A percentile compares a stretch with the other conserved stretches of the same genome.
Evolutionary conservation across 2,113 vertebrate genomes (phyloP).

Genomic region (Pristiophorus japonicus): DNA sequence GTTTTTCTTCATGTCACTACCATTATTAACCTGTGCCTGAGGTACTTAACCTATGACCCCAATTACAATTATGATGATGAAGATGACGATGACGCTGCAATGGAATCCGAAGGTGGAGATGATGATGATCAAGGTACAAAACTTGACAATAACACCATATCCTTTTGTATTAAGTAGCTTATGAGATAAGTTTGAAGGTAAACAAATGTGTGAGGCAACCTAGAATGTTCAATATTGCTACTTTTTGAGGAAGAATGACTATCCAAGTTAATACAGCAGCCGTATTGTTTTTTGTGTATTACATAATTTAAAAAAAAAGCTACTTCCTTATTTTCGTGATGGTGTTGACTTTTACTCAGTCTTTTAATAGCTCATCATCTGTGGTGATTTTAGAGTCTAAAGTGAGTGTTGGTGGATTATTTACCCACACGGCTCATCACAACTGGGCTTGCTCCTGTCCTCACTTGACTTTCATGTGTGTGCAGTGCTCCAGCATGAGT

Average conservation of each 20-base stretch:
- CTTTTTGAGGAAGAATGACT: no score
- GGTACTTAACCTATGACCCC: conserved; percentile 96
- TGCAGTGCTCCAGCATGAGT: background rate
- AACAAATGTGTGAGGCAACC: background rate
- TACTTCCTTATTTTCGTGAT: background rate
- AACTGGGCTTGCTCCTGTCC: background rate
- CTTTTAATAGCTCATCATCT: background rate
- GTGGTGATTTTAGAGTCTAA: background rate
- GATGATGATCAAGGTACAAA: conserved; percentile 93
- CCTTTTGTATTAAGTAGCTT: background rate
- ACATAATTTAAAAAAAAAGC: background rate
- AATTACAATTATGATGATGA: conserved; percentile 99
- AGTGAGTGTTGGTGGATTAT: background rate
- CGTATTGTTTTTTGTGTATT: background rate
- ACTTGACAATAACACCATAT: background rate
- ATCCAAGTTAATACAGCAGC: background rate
- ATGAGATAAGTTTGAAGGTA: background rate
- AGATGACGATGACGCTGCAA: conserved; percentile 97
- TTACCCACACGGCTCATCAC: background rate
- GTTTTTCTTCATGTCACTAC: conserved; percentile 95
- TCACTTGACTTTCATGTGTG: background rate
- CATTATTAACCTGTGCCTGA: conserved; percentile 95
- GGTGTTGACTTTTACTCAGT: background rate
- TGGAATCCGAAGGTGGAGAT: conserved; percentile 89
- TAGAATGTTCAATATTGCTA: background rate